phyloP scores from a whole-genome alignment of 2,113 vertebrate species.

The Halichoeres trimaculatus region DNA sequence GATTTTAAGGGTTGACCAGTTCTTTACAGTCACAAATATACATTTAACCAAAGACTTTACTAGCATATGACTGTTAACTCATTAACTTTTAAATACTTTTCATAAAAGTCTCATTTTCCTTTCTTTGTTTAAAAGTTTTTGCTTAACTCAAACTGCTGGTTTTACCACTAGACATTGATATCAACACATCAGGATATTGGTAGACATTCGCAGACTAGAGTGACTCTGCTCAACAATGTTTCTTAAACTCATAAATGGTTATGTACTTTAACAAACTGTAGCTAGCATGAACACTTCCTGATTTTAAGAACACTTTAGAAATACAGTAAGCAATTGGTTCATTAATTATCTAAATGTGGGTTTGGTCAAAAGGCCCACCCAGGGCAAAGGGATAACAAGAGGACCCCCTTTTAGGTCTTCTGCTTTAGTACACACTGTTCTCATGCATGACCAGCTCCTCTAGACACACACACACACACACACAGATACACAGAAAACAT shows the following conservation, averaged over 20 bases:
- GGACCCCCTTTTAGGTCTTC: slow-evolving; percentile 35
- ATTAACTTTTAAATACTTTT: too few relatives aligned
- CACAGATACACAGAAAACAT: slow-evolving; percentile 30
- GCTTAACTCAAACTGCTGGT: too few relatives aligned
- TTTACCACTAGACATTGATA: too few relatives aligned
- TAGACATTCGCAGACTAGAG: too few relatives aligned
- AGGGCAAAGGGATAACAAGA: slow-evolving; percentile 46
- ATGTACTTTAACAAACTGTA: not conserved
- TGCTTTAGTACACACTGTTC: slow-evolving; percentile 50
- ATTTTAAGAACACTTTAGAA: slow-evolving; percentile 1
- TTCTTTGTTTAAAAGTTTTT: too few relatives aligned
- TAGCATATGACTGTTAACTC: too few relatives aligned
- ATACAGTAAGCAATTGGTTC: slow-evolving; percentile 1
- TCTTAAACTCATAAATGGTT: not conserved
- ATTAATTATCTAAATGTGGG: slow-evolving; percentile 27
- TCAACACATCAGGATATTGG: too few relatives aligned
- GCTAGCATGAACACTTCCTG: not conserved
- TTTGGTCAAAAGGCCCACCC: slow-evolving; percentile 39
- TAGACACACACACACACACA: slow-evolving; percentile 23
- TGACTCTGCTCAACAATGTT: not conserved
- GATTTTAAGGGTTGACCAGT: not conserved
- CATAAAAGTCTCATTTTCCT: too few relatives aligned
- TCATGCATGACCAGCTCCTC: slow-evolving; percentile 38
- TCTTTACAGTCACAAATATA: not conserved
- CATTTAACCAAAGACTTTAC: too few relatives aligned